Base-by-base conservation (phyloP, 2,797 vertebrate genomes). In the Myiotriccus ornatus region DNA sequence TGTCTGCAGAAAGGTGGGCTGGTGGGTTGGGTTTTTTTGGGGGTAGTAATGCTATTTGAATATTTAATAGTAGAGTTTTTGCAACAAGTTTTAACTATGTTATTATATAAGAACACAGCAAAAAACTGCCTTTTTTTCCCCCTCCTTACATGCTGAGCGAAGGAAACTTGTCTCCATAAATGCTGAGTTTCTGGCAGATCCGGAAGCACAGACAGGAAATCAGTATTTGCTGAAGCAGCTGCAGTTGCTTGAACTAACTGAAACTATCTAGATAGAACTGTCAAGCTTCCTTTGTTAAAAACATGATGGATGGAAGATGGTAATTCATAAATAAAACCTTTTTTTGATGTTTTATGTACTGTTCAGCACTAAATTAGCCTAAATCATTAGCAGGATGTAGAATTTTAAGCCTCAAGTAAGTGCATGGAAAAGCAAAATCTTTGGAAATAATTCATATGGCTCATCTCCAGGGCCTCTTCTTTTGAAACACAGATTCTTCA, bases 131-230 rank as follows among this genome's bases (percentile, higher is more conserved):
- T 32, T 55, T 77, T 65, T 57, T 32, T 46, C 16, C 30, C 32
- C 30, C 32, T 64, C 47, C 16, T 59, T 34, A 35, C 23, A 5
- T 57, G 70, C 83, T 92, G 79, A 95, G 93, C 77, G 84, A 90
- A 79, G 73, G 41, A 39, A 88, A 80, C n/a, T 30, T 47, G 23
- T 67, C 56, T 80, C 41, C 22, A 21, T 35, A 70, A 96, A 37
- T 69, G 83, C 62, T 59, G 59, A 91, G 56, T 90, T 62, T 60
- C 44, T 83, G 87, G 63, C 62, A 59, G 59, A 84, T 83, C 60
- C 14, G 39, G 74, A 86, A 96, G 52, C 17, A 62, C 41, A 74
- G 82, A 75, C 94, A 96, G 96, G 96, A 97, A 97, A 91, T 83
- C 44, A 53, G 64, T 21, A 18, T 69, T 21, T 85, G 56, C 83